phyloP scores from a whole-genome alignment of 2,797 vertebrate species.

The Coreius guichenoti region DNA sequence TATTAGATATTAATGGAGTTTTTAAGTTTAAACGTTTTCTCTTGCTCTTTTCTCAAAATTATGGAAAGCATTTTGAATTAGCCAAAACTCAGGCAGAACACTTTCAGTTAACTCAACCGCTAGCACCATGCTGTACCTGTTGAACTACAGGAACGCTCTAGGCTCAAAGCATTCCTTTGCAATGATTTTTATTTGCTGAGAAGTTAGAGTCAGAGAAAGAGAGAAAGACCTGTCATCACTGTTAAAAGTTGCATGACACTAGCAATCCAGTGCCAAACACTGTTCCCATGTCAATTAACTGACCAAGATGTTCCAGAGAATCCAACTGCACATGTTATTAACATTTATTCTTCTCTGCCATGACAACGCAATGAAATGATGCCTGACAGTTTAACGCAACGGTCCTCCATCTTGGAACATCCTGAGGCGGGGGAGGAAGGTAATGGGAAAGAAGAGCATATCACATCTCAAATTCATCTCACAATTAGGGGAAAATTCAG shows the following conservation, averaged over 20 bases:
- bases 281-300: not conserved
- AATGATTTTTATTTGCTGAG: slow-evolving; percentile 71
- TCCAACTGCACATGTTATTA: slow-evolving; percentile 23
- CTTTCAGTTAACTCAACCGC: not conserved
- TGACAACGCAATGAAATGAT: not conserved
- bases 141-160: not conserved
- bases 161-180: slow-evolving; percentile 62
- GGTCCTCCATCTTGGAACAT: slow-evolving; percentile 30
- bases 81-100: not conserved
- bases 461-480: slow-evolving; percentile 60
- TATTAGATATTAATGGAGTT: not conserved
- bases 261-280: slow-evolving; percentile 1
- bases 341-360: slow-evolving; percentile 20
- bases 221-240: not conserved
- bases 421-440: slow-evolving; percentile 51
- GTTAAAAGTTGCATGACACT: not conserved
- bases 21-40: not conserved
- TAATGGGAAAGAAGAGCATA: slow-evolving; percentile 53
- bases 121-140: not conserved
- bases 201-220: slow-evolving; percentile 47
- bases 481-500: slow-evolving; percentile 41
- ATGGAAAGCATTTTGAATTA: not conserved
- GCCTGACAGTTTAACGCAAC: slow-evolving; percentile 14
- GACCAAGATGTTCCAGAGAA: slow-evolving; percentile 13
- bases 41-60: not conserved